Conservation (phyloP, 2,888 invertebrate species). For the Hydraecia micacea region DNA sequence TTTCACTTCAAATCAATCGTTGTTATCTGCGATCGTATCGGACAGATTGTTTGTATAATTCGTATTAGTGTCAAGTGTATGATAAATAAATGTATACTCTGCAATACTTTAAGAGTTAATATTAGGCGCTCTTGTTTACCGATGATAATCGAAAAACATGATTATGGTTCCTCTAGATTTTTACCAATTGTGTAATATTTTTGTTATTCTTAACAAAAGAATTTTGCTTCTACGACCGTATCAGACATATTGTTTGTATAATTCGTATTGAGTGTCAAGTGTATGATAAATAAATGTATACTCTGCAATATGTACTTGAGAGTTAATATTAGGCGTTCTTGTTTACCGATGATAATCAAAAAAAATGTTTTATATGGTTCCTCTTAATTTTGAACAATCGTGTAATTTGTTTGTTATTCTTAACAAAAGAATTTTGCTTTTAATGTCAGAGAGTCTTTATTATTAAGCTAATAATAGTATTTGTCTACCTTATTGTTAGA, state of each 20-base stretch:
- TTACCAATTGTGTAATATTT: conserved; percentile 24
- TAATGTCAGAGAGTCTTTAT: conserved; percentile 16
- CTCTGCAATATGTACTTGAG: conserved; percentile 32
- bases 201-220: conserved; percentile 46
- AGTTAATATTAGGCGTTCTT: conserved; percentile 36
- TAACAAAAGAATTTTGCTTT: conserved; percentile 39
- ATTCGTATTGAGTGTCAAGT: conserved; percentile 60
- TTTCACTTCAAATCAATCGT: conserved; percentile 49
- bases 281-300: conserved; percentile 53
- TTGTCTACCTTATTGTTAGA: conserved; percentile 20
- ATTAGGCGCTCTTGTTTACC: conserved; percentile 34
- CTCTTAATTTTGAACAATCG: conserved; percentile 10
- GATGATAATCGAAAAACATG: conserved; percentile 44
- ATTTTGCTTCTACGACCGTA: conserved; percentile 43
- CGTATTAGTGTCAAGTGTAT: conserved; percentile 59
- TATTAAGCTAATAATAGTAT: conserved; percentile 24
- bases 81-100: conserved; percentile 49
- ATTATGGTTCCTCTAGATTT: conserved; percentile 33
- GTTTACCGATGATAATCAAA: conserved; percentile 37
- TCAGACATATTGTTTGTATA: conserved; percentile 51
- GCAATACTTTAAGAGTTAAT: conserved; percentile 42
- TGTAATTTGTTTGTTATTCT: conserved; percentile 39
- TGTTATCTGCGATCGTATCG: conserved; percentile 56
- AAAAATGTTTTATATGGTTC: conserved; percentile 44
- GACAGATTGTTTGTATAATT: conserved; percentile 52